Evolutionary conservation across 2,888 invertebrate species (phyloP).

Genomic region (Thymelicus acteon): DNA sequence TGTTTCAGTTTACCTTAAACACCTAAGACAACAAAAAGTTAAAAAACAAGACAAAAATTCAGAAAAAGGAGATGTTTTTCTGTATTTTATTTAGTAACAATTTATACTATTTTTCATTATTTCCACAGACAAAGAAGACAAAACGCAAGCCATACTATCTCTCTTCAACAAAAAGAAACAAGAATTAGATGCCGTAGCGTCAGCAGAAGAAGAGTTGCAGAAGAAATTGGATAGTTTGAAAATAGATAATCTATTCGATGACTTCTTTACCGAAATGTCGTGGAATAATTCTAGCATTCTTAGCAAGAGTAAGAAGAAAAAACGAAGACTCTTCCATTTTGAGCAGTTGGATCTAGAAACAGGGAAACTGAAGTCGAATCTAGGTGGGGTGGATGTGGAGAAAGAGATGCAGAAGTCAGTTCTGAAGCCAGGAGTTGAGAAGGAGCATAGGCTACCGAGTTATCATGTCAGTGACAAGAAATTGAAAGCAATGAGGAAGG

Average conservation of each 20-base stretch:
- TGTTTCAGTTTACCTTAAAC: no score
- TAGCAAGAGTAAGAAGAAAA: constrained; percentile 57
- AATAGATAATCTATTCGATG: constrained; percentile 65
- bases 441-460: constrained; percentile 85
- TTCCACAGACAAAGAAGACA: constrained; percentile 66
- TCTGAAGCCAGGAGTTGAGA: constrained; percentile 87
- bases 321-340: constrained; percentile 64
- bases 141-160: constrained; percentile 58
- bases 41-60: no score
- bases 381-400: constrained; percentile 76
- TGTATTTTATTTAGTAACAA: background rate
- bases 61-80: no score
- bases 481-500: constrained; percentile 84
- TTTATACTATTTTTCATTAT: background rate
- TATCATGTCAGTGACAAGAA: constrained; percentile 84
- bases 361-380: constrained; percentile 70
- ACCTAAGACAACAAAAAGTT: no score
- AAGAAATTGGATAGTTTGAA: constrained; percentile 66
- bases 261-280: constrained; percentile 73
- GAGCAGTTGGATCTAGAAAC: constrained; percentile 69
- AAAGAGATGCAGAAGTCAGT: constrained; percentile 86
- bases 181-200: constrained; percentile 60
- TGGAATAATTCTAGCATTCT: constrained; percentile 65
- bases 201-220: constrained; percentile 61
- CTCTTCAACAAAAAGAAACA: constrained; percentile 69